Base-by-base conservation (phyloP, 1,140 invertebrate genomes). In the Drosophila suzukii region DNA sequence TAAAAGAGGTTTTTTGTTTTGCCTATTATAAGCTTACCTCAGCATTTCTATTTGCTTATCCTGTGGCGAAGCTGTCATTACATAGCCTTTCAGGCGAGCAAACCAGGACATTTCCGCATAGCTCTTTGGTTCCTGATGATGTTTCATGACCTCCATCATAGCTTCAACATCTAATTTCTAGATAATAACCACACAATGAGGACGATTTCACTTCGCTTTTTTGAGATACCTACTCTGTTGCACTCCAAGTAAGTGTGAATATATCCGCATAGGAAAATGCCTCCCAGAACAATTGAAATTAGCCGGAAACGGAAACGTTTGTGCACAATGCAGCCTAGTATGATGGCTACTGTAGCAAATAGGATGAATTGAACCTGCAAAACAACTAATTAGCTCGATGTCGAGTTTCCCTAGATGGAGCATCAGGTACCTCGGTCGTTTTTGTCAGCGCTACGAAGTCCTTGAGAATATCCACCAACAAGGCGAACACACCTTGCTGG, bases 211-310 rank as follows among this genome's bases (percentile, higher is more conserved):
- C 10, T 27, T 27, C 2, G 27, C n/a, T 51, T 17, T 5, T 10
- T 41, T 3, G 10, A 11, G 4, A n/a, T 41, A 30, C 75, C 15
- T 75, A 91, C 90, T 56, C 83, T 79, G 61, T 91, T 91, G 54
- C 90, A 91, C 27, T 91, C 90, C 6, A 91, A 50, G 54, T 91
- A 91, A 0, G 90, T 91, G 27, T 66, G 46, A 5, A 91, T 56
- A 70, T 91, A 91, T 51, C 90, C 90, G 43, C 43, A 77, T 0
- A 85, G n/a, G 24, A 86, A 67, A 7, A 80, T 1, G 5, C 78
- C 76, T 3, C 75, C 66, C 15, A 82, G 0, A 30, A 90, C 27
- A 36, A 86, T 66, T 0, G 53, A 12, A 36, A 89, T 20, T 1
- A 66, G 12, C 2, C 83, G 50, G 43, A 78, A 44, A 1, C 67